Conservation (phyloP, 2,888 invertebrate genomes). For the Piscicola geometra region DNA sequence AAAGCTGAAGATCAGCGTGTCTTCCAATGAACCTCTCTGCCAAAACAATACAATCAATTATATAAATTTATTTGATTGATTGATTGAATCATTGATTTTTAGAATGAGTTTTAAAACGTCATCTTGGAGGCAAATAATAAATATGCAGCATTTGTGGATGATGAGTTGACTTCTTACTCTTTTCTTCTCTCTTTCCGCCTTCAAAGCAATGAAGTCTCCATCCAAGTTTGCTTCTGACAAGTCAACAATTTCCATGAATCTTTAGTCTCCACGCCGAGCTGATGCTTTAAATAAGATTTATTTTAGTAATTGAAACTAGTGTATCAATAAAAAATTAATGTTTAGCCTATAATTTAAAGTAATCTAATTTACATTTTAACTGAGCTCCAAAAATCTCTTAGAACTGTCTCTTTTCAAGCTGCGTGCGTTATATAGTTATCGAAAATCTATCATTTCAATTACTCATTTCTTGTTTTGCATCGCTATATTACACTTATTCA, state of each 20-base stretch:
- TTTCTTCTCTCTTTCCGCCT: conserved; percentile 46
- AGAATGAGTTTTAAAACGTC: too few species aligned
- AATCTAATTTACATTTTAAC: too few species aligned
- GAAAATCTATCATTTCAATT: too few species aligned
- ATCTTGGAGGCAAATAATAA: not conserved
- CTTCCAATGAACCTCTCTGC: not conserved
- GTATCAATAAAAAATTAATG: not conserved
- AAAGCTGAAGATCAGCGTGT: not conserved
- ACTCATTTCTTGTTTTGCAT: too few species aligned
- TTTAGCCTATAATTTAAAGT: not conserved
- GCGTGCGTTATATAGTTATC: too few species aligned
- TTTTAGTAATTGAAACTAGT: not conserved
- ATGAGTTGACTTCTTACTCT: not conserved
- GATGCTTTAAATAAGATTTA: not conserved
- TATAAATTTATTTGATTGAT: not conserved
- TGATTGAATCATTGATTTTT: not conserved
- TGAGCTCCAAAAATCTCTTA: too few species aligned
- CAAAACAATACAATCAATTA: not conserved
- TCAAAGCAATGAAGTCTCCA: conserved; percentile 49
- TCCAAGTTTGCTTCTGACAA: conserved; percentile 43
- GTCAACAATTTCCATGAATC: conserved; percentile 16
- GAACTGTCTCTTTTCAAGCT: too few species aligned
- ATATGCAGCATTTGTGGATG: not conserved
- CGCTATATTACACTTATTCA: too few species aligned
- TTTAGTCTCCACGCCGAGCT: not conserved